Conservation (phyloP, 1,140 invertebrate genomes). For the Plodia interpunctella region DNA sequence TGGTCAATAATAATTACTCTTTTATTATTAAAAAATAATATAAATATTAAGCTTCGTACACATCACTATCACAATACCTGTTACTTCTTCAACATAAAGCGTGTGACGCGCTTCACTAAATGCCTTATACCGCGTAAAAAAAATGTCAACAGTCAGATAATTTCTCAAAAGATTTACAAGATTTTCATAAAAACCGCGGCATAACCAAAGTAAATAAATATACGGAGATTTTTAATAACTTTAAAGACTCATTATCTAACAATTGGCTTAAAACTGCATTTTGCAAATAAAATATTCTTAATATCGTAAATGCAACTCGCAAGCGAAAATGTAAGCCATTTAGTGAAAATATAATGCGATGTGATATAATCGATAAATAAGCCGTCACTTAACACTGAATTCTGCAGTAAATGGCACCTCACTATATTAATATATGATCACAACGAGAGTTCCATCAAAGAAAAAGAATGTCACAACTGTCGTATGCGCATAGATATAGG, state of each 20-base stretch:
- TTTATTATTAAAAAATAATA: constrained; percentile 67
- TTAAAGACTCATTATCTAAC: neutral
- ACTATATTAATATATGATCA: constrained; percentile 51
- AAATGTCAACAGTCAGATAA: neutral
- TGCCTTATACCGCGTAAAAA: constrained; percentile 24
- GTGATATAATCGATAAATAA: constrained; percentile 18
- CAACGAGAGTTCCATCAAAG: constrained; percentile 43
- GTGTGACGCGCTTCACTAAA: constrained; percentile 28
- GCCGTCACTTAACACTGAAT: constrained; percentile 45
- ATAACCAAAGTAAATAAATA: no score
- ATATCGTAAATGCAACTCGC: neutral
- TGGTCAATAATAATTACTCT: constrained; percentile 59
- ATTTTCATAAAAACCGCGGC: no score
- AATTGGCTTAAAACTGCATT: neutral
- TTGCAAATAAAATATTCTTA: neutral
- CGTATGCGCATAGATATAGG: constrained; percentile 10
- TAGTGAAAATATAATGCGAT: constrained; percentile 16
- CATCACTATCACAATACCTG: constrained; percentile 67
- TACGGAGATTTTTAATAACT: no score
- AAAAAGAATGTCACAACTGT: constrained; percentile 18
- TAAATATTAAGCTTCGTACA: constrained; percentile 67
- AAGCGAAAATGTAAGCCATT: constrained; percentile 26
- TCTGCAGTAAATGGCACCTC: constrained; percentile 65
- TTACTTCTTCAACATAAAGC: constrained; percentile 39
- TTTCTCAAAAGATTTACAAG: neutral